Base-by-base conservation (phyloP, 2,113 vertebrate genomes). In the Pavo muticus region DNA sequence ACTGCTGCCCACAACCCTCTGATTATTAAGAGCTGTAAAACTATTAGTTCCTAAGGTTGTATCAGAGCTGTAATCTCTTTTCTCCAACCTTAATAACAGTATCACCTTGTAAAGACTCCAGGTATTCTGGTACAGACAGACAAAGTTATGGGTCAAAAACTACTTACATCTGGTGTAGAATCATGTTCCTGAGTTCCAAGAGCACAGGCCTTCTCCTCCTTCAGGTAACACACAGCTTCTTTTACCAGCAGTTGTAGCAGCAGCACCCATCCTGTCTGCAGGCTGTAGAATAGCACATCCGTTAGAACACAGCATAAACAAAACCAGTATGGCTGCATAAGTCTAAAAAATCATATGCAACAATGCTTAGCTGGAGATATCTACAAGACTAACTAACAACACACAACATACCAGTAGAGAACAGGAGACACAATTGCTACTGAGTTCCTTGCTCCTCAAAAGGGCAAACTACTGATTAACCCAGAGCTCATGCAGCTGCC, bases 351-450 rank as follows among this genome's bases (percentile, higher is more conserved):
- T 24, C 9, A 37, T 1, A 17, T 20, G 3, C 29, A 70, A 23
- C 16, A 45, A 15, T 30, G 6, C 2, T 0, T 15, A 76, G 30
- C 54, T n/a, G 6, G 35, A 42, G 14, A 15, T 4, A 14, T 13
- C 23, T 60, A 21, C 50, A 7, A 32, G 72, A 25, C 10, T 8
- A 17, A 47, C 8, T 8, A 56, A 13, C 45, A 35, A 27, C 18
- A 2, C 3, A 2, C 52, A 48, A 16, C 27, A 7, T 7, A 2
- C 25, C 23, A 3, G 8, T 39, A 45, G 3, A 52, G 42, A 44
- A 60, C 2, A 6, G 37, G 14, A 61, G 24, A 10, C 30, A 6
- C 17, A 87, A 19, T 6, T 50, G 20, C 35, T 69, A 8, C 44
- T 87, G 39, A 4, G 17, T 35, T 84, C 30, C 75, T 76, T 27